These are phyloP conservation scores for Coremacera marginata DNA, from an alignment of 2,888 invertebrate genomes.

Conservation along the genomic window DNA sequence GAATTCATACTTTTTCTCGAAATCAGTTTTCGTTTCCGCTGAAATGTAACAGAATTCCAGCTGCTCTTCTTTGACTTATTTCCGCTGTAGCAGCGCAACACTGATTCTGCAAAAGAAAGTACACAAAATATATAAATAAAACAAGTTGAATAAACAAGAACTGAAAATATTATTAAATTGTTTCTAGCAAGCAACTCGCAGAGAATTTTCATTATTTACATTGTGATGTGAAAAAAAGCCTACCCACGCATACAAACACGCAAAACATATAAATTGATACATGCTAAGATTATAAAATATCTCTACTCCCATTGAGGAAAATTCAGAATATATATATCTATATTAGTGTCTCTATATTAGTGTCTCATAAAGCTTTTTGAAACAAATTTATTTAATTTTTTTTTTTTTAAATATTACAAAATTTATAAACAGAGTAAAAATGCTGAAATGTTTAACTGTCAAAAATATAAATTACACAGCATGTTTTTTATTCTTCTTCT, in stretches of 20 bases:
- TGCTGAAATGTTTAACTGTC: no score
- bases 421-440: no score
- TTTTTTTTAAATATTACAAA: no score
- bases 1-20: conserved; percentile 10
- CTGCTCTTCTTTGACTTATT: conserved; percentile 2
- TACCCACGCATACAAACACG: not conserved
- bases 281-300: no score
- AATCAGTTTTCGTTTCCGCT: conserved; percentile 42
- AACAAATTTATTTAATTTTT: no score
- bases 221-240: not conserved
- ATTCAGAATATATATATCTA: no score
- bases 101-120: not conserved
- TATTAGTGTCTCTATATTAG: no score
- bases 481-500: no score
- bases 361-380: no score
- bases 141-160: not conserved
- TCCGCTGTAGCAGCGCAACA: not conserved
- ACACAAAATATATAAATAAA: not conserved
- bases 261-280: not conserved
- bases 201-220: not conserved
- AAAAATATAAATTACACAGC: not conserved
- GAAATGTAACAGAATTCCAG: conserved; percentile 25
- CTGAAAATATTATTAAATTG: not conserved
- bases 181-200: not conserved
- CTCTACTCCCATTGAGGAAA: no score